Evolutionary conservation across 2,797 vertebrate genomes (phyloP), one percentile per base, ranked within the genome.

Genomic region (Furcifer pardalis): DNA sequence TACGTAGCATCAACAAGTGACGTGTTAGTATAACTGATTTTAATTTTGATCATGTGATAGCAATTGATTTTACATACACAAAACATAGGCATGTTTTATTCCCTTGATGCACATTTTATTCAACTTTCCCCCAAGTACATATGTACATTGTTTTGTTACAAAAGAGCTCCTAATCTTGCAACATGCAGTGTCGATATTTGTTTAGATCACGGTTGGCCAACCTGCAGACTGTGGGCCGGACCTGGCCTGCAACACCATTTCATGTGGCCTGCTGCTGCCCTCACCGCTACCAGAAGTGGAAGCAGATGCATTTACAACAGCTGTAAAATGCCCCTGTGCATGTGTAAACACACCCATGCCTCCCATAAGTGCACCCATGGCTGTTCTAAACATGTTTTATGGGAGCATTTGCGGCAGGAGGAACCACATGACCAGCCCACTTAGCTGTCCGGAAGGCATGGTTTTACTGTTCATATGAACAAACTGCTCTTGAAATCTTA

Each of bases 11-110:
- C 62, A 66, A 32, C 69, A 75, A 79, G 13, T 65, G 27, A n/a
- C n/a, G 3, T 52, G 23, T n/a, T 69, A 59, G 56, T 56, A 7
- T 40, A 42, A 49, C 19, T 25, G 6, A 15, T 80, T 85, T 83
- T 79, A 56, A 66, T 85, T 84, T 79, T 79, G 7, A 40, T 23
- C 25, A 83, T 35, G 12, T 65, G 44, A 73, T 60, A 52, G 5
- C 19, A 40, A 84, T 59, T 71, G 40, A 17, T 23, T 73, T 19
- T 30, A 40, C 12, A 40, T 84, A 59, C 13, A 79, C 44, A 44
- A 17, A 65, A 3, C 52, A 5, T 56, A 19, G 52, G 52, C 19
- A 56, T 56, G 15, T 21, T 56, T 56, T 56, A 56, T 21, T 56
- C 52, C 52, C 52, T 5, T 56, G 52, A 56, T 19, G 21, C 52